These are phyloP conservation scores for Drosophila heteroneura DNA, from an alignment of 2,888 invertebrate genomes.

Conservation along the genomic window DNA sequence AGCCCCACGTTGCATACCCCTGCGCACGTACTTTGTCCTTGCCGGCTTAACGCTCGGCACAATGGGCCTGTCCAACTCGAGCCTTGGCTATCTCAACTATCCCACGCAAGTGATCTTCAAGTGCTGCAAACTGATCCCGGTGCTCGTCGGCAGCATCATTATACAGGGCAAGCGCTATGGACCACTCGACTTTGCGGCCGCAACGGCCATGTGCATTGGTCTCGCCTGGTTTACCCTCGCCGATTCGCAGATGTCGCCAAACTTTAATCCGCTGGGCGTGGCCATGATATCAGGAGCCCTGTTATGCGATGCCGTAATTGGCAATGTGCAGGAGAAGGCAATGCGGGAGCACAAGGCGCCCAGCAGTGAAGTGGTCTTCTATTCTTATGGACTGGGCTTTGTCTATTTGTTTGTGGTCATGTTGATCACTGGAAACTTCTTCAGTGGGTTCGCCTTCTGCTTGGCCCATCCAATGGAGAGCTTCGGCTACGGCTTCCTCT, in stretches of 20 bases:
- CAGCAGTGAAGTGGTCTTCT: conserved; percentile 96
- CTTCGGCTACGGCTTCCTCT: conserved; percentile 93
- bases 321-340: conserved; percentile 98
- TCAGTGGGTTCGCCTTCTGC: conserved; percentile 91
- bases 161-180: conserved; percentile 96
- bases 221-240: conserved; percentile 95
- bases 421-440: conserved; percentile 90
- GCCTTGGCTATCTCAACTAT: conserved; percentile 97
- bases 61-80: conserved; percentile 98
- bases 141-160: conserved; percentile 96
- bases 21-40: conserved; percentile 91
- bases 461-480: conserved; percentile 90
- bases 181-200: conserved; percentile 93
- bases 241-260: conserved; percentile 91
- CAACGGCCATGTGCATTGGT: conserved; percentile 94
- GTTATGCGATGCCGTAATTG: conserved; percentile 97
- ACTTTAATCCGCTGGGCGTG: conserved; percentile 90
- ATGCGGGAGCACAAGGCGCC: conserved; percentile 94
- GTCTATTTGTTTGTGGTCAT: conserved; percentile 92
- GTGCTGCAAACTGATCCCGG: conserved; percentile 98
- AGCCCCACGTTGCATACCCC: conserved; percentile 91
- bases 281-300: conserved; percentile 93
- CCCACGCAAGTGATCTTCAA: conserved; percentile 99
- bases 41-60: conserved; percentile 96
- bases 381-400: conserved; percentile 96